These are phyloP conservation scores for Halichondria panicea DNA, from an alignment of 37 sponge, comb jelly and placozoan species.

Conservation along the genomic window DNA sequence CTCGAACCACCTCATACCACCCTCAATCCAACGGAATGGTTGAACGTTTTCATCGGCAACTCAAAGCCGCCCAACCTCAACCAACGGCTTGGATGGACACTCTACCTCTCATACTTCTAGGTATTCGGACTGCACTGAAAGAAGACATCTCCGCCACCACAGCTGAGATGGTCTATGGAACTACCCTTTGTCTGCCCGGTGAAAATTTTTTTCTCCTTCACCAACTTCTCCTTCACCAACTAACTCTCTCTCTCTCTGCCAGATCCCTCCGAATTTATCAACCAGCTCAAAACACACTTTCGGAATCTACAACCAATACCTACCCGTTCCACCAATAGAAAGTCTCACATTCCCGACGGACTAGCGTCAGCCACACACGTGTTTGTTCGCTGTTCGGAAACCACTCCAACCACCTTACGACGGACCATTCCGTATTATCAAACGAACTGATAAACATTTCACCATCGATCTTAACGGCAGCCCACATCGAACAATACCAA, in stretches of 20 bases:
- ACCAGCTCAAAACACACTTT: conserved; percentile 39
- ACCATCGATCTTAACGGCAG: too few relatives aligned
- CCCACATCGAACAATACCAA: too few relatives aligned
- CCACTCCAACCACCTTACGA: conserved; percentile 62
- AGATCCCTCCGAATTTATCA: conserved; percentile 30
- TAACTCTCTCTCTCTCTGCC: too few relatives aligned
- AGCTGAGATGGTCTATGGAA: conserved; percentile 79
- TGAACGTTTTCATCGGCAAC: conserved; percentile 61
- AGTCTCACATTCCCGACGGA: conserved; percentile 1
- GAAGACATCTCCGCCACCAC: conserved; percentile 55
- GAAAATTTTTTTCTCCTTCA: conserved; percentile 36
- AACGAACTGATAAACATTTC: background rate
- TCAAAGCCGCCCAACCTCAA: conserved; percentile 51
- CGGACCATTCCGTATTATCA: conserved; percentile 14
- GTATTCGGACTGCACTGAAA: conserved; percentile 63
- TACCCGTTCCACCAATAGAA: conserved; percentile 11
- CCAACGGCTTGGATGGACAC: conserved; percentile 55
- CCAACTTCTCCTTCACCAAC: too few relatives aligned
- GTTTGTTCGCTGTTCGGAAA: conserved; percentile 49
- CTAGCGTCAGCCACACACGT: conserved; percentile 58
- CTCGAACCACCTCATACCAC: conserved; percentile 63
- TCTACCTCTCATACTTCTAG: conserved; percentile 60
- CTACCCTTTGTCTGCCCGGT: conserved; percentile 70
- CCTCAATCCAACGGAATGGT: conserved; percentile 65
- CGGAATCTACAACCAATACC: conserved; percentile 13